A percentile compares a stretch with the other conserved stretches of the same genome.
Conservation (phyloP, 2,113 vertebrate genomes). For the Speoplatyrhinus poulsoni region DNA sequence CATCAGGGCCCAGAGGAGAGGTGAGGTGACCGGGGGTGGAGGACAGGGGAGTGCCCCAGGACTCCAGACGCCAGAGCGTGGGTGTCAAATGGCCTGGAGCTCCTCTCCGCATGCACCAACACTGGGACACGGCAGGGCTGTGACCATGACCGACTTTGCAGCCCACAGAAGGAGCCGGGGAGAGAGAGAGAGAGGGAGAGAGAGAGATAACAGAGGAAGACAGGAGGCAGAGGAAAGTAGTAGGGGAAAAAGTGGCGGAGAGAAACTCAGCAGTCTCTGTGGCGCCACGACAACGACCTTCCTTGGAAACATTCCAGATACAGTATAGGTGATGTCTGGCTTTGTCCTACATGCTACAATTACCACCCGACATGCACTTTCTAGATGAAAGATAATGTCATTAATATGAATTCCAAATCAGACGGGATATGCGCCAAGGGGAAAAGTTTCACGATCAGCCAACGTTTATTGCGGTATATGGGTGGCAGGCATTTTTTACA, state of each 20-base stretch:
- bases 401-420: slow-evolving; percentile 43
- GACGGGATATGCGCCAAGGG: not conserved
- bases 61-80: slow-evolving; percentile 59
- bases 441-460: slow-evolving; percentile 22
- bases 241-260: slow-evolving; percentile 35
- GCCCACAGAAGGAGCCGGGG: slow-evolving; percentile 23
- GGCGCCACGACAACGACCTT: slow-evolving; percentile 63
- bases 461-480: slow-evolving; percentile 43
- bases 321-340: slow-evolving; percentile 45
- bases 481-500: slow-evolving; percentile 50
- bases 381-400: slow-evolving; percentile 28
- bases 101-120: slow-evolving; percentile 40
- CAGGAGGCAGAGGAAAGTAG: not conserved
- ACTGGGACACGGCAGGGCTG: slow-evolving; percentile 59
- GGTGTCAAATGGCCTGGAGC: slow-evolving; percentile 68
- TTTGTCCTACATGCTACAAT: slow-evolving; percentile 73
- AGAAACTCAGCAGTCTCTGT: slow-evolving; percentile 47
- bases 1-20: slow-evolving; percentile 62
- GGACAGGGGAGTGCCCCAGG: slow-evolving; percentile 63
- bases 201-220: slow-evolving; percentile 36
- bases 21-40: slow-evolving; percentile 67
- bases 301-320: slow-evolving; percentile 58
- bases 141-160: slow-evolving; percentile 77
- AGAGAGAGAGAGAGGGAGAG: not conserved
- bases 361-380: slow-evolving; percentile 47